Evolutionary conservation across 2,888 invertebrate genomes (phyloP), one percentile per base, ranked within the genome.

Genomic region (Invenusta paracnida): DNA sequence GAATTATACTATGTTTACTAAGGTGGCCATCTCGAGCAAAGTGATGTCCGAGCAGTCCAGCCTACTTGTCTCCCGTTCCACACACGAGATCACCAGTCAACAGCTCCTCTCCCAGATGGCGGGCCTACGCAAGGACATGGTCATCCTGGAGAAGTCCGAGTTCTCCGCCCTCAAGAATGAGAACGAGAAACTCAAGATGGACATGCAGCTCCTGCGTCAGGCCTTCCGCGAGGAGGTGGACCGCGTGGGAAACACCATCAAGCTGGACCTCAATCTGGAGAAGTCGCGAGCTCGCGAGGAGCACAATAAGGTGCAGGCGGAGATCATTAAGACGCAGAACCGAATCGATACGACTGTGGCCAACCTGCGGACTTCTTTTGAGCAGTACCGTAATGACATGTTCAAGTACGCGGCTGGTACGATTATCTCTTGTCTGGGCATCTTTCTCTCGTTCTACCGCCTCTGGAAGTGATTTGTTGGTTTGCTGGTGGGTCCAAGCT

Each of bases 141-240:
- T 91, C 2, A 90, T 91, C 31, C 86, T 91, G n/a, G 91, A 91
- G 87, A 91, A 90, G 87, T 91, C 90, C 88, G 91, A 91, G 88
- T 91, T 91, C 87, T 90, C 90, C 1, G 88, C 89, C 85, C 88
- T 91, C 27, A 89, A 90, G 85, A 90, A 90, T 89, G 91, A 91
- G 85, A 91, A 90, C 87, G 91, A 91, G 83, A 86, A 86, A 48
- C 79, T 86, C 29, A 86, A 83, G 67, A 83, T 67, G n/a, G 48
- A 83, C 29, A 29, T 85, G 2, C 81, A 85, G 25, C 28, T 85
- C n/a, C 17, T 66, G 29, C 67, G 30, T 13, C 85, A 85, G n/a
- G 31, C 29, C 5, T 85, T 85, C 48, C 29, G 31, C 23, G 73
- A 88, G 90, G 91, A 88, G 86, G 87, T 86, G 5, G 48, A 83